Evolutionary conservation across 35 echinoderm and acorn worm genomes (phyloP).

Genomic region (Anneissia japonica): DNA sequence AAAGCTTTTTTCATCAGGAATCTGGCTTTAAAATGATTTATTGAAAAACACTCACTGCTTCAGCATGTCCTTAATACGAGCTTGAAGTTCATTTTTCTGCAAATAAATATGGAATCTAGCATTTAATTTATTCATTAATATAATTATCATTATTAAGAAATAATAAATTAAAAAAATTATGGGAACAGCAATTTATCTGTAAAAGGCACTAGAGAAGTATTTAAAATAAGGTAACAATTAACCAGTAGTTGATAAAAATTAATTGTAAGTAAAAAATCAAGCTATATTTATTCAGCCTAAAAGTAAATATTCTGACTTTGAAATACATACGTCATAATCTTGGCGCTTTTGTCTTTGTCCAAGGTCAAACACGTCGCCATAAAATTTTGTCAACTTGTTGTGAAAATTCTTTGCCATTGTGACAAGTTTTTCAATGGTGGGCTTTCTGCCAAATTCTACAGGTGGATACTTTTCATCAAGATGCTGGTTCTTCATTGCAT

Average conservation of each 20-base stretch:
- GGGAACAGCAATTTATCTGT: too few relatives aligned
- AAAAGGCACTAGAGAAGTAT: too few relatives aligned
- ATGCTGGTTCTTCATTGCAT: neutral
- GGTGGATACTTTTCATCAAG: neutral
- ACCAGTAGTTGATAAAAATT: too few relatives aligned
- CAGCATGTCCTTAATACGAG: neutral
- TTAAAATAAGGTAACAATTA: too few relatives aligned
- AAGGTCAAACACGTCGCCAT: neutral
- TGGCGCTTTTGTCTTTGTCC: neutral
- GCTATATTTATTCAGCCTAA: too few relatives aligned
- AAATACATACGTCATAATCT: neutral
- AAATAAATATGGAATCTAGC: neutral
- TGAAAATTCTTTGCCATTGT: neutral
- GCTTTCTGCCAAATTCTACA: neutral
- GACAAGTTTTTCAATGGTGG: neutral
- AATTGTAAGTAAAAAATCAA: too few relatives aligned
- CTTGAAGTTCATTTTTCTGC: neutral
- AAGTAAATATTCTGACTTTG: too few relatives aligned
- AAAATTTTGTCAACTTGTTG: neutral
- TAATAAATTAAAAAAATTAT: too few relatives aligned
- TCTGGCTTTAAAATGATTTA: too few relatives aligned
- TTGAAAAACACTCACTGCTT: neutral
- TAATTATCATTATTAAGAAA: too few relatives aligned
- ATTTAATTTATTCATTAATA: too few relatives aligned
- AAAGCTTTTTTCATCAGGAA: too few relatives aligned